These are phyloP conservation scores for Drosophila insularis DNA, from an alignment of 1,140 invertebrate species.

Conservation along the genomic window DNA sequence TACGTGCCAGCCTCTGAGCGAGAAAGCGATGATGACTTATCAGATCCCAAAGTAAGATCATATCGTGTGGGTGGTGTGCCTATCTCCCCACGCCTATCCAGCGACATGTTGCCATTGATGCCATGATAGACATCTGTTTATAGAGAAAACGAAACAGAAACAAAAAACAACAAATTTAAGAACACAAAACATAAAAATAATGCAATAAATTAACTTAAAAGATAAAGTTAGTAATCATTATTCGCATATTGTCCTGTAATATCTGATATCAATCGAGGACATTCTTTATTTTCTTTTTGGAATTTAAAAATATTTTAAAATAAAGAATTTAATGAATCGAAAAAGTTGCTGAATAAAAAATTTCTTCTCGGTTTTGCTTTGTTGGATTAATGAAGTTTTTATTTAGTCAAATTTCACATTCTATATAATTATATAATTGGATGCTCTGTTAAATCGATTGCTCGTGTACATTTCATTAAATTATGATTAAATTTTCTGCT, in stretches of 20 bases:
- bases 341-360: conserved; percentile 22
- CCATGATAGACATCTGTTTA: conserved; percentile 74
- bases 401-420: conserved; percentile 66
- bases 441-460: conserved; percentile 68
- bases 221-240: no score
- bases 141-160: not conserved
- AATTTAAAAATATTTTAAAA: not conserved
- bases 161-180: conserved; percentile 22
- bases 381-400: conserved; percentile 75
- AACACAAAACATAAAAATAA: conserved; percentile 27
- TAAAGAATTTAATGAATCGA: not conserved
- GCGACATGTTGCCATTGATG: conserved; percentile 82
- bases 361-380: not conserved
- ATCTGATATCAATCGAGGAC: not conserved
- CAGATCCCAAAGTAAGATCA: conserved; percentile 78
- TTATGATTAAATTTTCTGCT: conserved; percentile 21
- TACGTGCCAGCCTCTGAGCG: conserved; percentile 81
- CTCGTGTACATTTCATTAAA: conserved; percentile 55
- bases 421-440: conserved; percentile 67
- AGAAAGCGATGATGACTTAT: conserved; percentile 81
- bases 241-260: no score
- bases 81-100: conserved; percentile 80
- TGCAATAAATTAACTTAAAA: conserved; percentile 11
- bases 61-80: conserved; percentile 67
- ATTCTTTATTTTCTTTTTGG: not conserved